Evolutionary conservation across 2,888 invertebrate genomes (phyloP).

Genomic region (Euphydryas editha): DNA sequence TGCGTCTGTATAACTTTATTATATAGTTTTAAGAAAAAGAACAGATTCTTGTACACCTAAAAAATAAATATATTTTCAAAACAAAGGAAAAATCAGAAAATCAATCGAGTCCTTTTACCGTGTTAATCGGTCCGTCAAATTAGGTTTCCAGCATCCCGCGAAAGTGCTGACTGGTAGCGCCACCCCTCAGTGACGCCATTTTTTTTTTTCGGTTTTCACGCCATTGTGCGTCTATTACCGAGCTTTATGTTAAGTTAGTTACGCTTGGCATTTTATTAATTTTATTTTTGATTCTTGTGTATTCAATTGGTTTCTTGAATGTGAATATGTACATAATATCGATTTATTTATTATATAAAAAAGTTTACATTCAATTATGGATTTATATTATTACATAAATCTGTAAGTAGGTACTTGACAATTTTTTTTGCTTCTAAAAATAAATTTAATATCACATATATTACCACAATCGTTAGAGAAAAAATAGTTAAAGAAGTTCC

Average conservation of each 20-base stretch:
- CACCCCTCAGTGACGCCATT: conserved; percentile 60
- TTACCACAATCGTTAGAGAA: too few relatives aligned
- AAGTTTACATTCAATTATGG: too few relatives aligned
- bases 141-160: conserved; percentile 70
- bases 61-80: conserved; percentile 16
- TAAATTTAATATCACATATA: too few relatives aligned
- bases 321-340: too few relatives aligned
- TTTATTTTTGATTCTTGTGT: conserved; percentile 28
- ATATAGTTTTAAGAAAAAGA: too few relatives aligned
- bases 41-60: neutral
- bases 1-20: too few relatives aligned
- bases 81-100: conserved; percentile 36
- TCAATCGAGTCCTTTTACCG: conserved; percentile 48
- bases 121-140: conserved; percentile 81
- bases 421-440: too few relatives aligned
- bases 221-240: conserved; percentile 69
- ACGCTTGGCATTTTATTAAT: conserved; percentile 44
- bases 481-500: too few relatives aligned
- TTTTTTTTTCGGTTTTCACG: conserved; percentile 60
- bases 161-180: conserved; percentile 80
- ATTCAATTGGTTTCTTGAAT: too few relatives aligned
- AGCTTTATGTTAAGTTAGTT: conserved; percentile 51
- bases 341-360: too few relatives aligned
- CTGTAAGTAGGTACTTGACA: too few relatives aligned
- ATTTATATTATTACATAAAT: too few relatives aligned